phyloP scores from a whole-genome alignment of 2,113 vertebrate genomes.

The Porphyrio hochstetteri region DNA sequence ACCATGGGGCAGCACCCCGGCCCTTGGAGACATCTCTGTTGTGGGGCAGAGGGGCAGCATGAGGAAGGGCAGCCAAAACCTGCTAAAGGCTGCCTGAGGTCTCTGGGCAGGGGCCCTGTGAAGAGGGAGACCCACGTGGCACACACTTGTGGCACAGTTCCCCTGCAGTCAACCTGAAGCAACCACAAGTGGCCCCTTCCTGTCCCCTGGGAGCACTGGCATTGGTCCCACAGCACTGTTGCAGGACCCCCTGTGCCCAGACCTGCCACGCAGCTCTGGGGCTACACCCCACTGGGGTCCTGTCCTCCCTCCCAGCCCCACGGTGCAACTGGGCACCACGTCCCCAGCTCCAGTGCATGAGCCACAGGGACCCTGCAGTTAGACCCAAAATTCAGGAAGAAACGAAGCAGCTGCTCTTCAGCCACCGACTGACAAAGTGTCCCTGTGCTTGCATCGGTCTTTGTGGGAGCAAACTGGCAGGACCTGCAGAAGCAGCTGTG shows the following conservation, averaged over 20 bases:
- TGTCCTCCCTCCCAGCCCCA: neutral
- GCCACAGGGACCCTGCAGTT: neutral
- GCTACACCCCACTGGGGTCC: neutral
- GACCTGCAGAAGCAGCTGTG: neutral
- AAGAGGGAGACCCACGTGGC: too few relatives aligned
- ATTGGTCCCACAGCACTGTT: neutral
- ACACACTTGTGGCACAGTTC: rapidly evolving
- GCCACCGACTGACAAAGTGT: neutral
- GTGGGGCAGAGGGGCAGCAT: rapidly evolving
- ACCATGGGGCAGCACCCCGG: neutral
- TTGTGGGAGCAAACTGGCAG: neutral
- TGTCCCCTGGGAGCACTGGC: too few relatives aligned
- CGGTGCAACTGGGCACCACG: rapidly evolving
- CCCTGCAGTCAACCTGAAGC: neutral
- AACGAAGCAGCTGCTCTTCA: neutral
- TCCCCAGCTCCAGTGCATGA: neutral
- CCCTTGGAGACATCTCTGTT: neutral
- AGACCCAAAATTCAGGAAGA: neutral
- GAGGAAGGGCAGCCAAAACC: neutral
- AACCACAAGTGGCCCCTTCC: neutral
- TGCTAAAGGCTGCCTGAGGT: neutral
- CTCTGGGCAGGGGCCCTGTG: neutral
- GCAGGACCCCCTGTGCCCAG: neutral
- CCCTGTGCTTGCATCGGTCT: neutral
- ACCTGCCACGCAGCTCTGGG: neutral